Percentiles rank a stretch among this genome's conserved stretches.
phyloP scores from a whole-genome alignment of 23 tunicate species.

The Phallusia fumigata region DNA sequence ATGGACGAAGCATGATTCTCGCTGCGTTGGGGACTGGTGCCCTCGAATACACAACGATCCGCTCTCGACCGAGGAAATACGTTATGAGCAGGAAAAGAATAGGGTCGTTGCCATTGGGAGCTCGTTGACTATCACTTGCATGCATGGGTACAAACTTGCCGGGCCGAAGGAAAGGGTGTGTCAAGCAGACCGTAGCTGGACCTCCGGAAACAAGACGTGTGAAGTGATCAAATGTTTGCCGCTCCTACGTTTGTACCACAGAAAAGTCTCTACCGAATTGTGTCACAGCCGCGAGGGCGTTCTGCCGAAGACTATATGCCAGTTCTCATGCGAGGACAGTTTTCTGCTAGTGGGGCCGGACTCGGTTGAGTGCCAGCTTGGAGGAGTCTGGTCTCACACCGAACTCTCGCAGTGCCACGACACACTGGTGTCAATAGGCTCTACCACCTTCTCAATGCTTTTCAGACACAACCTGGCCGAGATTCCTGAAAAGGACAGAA shows the following conservation, averaged over 20 bases:
- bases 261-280: neutral
- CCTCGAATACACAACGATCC: neutral
- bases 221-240: slow-evolving; percentile 15
- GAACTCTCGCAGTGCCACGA: slow-evolving; percentile 26
- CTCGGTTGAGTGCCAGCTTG: slow-evolving; percentile 17
- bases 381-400: slow-evolving; percentile 30
- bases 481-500: neutral
- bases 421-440: neutral
- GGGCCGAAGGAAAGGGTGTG: slow-evolving; percentile 20
- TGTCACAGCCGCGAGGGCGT: slow-evolving; percentile 14
- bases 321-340: slow-evolving; percentile 34
- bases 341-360: slow-evolving; percentile 17
- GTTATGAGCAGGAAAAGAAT: neutral
- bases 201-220: slow-evolving; percentile 15
- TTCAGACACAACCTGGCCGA: neutral
- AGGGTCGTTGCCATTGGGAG: slow-evolving; percentile 14
- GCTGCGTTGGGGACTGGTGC: slow-evolving; percentile 17
- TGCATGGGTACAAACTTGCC: neutral
- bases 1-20: slow-evolving; percentile 15
- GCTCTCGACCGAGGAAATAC: neutral
- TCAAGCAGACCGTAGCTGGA: slow-evolving; percentile 26
- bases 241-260: slow-evolving; percentile 21
- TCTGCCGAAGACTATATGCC: slow-evolving; percentile 16
- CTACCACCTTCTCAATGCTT: neutral
- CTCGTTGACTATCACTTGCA: slow-evolving; percentile 4